Conservation (phyloP, 2,113 vertebrate genomes). For the Trochalopteron elliotii region DNA sequence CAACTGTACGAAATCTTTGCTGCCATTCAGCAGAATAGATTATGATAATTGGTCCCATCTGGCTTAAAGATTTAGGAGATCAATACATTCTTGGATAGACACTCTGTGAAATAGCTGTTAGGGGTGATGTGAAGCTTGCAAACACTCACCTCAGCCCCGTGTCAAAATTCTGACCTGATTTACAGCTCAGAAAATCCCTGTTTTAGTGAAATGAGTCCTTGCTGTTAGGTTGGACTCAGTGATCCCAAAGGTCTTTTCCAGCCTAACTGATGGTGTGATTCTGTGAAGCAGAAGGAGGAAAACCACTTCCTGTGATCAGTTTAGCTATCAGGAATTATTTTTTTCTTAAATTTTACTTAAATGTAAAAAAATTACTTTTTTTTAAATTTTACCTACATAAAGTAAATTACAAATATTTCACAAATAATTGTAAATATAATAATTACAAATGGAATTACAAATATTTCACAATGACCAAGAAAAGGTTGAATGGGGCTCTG, state of each 20-base stretch:
- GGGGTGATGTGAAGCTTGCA: not conserved
- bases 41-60: not conserved
- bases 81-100: not conserved
- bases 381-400: not conserved
- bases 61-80: conserved; percentile 8
- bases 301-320: not conserved
- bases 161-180: conserved; percentile 5
- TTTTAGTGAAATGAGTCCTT: not conserved
- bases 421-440: too few relatives aligned
- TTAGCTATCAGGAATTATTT: not conserved
- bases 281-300: not conserved
- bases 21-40: not conserved
- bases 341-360: not conserved
- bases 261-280: not conserved
- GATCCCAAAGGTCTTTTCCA: not conserved
- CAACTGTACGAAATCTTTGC: not conserved
- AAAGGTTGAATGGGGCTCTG: not conserved
- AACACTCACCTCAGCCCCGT: not conserved
- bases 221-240: not conserved
- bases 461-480: not conserved
- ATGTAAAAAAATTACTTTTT: not conserved
- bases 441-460: not conserved
- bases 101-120: not conserved
- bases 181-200: not conserved
- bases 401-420: too few relatives aligned